Conservation (phyloP, 1,140 invertebrate species). For the Drosophila hydei region DNA sequence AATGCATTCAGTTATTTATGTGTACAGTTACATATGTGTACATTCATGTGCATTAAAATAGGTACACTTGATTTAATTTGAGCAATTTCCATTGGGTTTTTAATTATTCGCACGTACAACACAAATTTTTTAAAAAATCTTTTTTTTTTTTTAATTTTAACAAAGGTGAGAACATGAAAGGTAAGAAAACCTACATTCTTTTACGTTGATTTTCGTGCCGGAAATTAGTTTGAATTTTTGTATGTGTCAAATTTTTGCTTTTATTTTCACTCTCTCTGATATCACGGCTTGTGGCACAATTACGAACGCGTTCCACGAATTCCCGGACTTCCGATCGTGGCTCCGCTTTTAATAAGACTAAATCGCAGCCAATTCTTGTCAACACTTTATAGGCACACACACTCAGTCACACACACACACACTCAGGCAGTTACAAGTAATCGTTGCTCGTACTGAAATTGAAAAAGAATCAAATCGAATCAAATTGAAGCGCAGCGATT, state of each 20-base stretch:
- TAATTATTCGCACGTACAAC: no score
- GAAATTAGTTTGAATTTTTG: slow-evolving; percentile 11
- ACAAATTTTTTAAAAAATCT: no score
- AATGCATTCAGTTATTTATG: no score
- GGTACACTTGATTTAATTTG: no score
- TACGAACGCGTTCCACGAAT: slow-evolving; percentile 15
- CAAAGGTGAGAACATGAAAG: no score
- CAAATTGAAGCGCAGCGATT: slow-evolving; percentile 53
- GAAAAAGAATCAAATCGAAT: slow-evolving; percentile 12
- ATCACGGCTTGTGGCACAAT: neutral
- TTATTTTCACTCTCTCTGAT: slow-evolving; percentile 2
- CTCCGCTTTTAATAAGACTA: slow-evolving; percentile 64
- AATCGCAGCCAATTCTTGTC: slow-evolving; percentile 72
- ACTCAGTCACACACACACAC: slow-evolving; percentile 18
- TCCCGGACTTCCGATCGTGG: slow-evolving; percentile 32
- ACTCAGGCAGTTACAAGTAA: neutral
- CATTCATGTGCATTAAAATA: no score
- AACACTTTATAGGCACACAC: slow-evolving; percentile 68
- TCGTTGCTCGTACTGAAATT: slow-evolving; percentile 3
- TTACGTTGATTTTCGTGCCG: slow-evolving; percentile 16
- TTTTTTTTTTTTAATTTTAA: neutral
- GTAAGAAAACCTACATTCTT: slow-evolving; percentile 20
- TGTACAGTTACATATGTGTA: no score
- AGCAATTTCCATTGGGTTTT: no score
- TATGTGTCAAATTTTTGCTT: neutral